Evolutionary conservation across 1,140 invertebrate genomes (phyloP).

Genomic region (Onthophagus taurus): DNA sequence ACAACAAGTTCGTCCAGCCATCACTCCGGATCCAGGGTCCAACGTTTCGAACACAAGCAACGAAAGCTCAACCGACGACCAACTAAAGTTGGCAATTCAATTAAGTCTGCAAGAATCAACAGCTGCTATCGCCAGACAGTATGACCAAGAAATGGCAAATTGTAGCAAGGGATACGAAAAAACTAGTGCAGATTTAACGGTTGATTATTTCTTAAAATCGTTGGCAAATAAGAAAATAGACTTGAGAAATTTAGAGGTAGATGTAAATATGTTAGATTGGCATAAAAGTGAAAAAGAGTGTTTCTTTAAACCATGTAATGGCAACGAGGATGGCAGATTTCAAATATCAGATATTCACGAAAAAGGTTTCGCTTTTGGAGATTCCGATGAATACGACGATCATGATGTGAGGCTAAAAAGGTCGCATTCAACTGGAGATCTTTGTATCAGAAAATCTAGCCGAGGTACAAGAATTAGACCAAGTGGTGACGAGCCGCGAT

Average conservation of each 20-base stretch:
- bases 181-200: slow-evolving; percentile 42
- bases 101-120: slow-evolving; percentile 40
- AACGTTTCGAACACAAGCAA: slow-evolving; percentile 33
- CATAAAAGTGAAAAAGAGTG: slow-evolving; percentile 21
- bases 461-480: slow-evolving; percentile 27
- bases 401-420: slow-evolving; percentile 34
- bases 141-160: slow-evolving; percentile 15
- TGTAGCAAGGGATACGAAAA: slow-evolving; percentile 29
- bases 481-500: slow-evolving; percentile 34
- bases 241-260: slow-evolving; percentile 29
- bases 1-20: slow-evolving; percentile 20
- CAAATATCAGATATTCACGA: slow-evolving; percentile 46
- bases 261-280: slow-evolving; percentile 19
- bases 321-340: slow-evolving; percentile 44
- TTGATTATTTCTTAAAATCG: slow-evolving; percentile 46
- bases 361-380: slow-evolving; percentile 37
- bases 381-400: slow-evolving; percentile 35
- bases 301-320: slow-evolving; percentile 31
- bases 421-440: slow-evolving; percentile 44
- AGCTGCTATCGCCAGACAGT: slow-evolving; percentile 19
- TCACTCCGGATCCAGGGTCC: slow-evolving; percentile 32
- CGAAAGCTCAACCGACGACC: slow-evolving; percentile 36
- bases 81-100: slow-evolving; percentile 42
- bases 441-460: slow-evolving; percentile 31
- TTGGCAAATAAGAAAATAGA: slow-evolving; percentile 39